Conservation (phyloP, 2,888 invertebrate genomes). For the Schizotus pectinicornis region DNA sequence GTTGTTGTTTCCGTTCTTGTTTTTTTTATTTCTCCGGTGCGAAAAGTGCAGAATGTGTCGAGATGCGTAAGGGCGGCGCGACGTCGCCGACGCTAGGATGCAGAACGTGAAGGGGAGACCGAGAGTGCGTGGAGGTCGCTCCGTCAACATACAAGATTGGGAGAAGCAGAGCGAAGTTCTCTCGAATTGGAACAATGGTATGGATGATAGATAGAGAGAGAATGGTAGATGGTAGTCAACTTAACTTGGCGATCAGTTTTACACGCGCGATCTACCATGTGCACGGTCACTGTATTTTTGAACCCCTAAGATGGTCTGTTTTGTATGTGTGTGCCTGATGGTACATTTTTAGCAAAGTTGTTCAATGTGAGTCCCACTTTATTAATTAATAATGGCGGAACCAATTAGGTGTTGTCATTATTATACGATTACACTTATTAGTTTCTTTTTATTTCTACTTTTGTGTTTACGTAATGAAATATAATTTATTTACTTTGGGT, state of each 20-base stretch:
- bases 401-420: no score
- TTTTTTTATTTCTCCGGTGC: neutral
- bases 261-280: slow-evolving; percentile 2
- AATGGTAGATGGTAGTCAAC: slow-evolving; percentile 3
- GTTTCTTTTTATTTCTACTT: no score
- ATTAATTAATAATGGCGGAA: no score
- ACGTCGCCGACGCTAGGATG: slow-evolving; percentile 25
- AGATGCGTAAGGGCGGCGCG: slow-evolving; percentile 6
- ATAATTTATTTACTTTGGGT: no score
- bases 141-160: slow-evolving; percentile 59
- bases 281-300: neutral
- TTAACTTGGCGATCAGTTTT: neutral
- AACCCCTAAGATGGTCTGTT: no score
- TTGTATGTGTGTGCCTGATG: no score
- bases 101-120: slow-evolving; percentile 41
- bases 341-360: no score
- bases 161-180: slow-evolving; percentile 61
- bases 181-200: slow-evolving; percentile 63
- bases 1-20: neutral
- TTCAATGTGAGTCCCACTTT: no score
- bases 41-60: slow-evolving; percentile 2
- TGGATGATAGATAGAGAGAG: slow-evolving; percentile 33
- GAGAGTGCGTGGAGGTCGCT: slow-evolving; percentile 56
- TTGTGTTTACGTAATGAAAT: no score
- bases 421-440: no score